These are phyloP conservation scores for Helleia helle DNA, from an alignment of 2,888 invertebrate genomes.

Conservation along the genomic window DNA sequence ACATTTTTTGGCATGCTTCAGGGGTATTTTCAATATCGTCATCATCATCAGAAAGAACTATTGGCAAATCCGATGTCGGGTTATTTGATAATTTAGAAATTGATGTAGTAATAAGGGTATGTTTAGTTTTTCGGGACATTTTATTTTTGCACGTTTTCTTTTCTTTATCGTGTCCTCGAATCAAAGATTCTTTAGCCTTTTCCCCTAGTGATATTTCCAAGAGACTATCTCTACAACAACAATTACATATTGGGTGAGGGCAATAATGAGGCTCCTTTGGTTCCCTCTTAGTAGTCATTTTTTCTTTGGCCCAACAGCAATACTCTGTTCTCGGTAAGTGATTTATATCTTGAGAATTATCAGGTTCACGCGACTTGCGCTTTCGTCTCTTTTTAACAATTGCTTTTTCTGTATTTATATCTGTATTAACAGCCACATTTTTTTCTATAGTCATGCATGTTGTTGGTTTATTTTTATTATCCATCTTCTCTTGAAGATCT, in stretches of 20 bases:
- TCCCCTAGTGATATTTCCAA: slow-evolving; percentile 6
- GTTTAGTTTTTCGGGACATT: slow-evolving; percentile 23
- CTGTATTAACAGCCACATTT: neutral
- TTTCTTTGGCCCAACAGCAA: slow-evolving; percentile 42
- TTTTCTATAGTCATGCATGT: neutral
- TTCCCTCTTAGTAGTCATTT: slow-evolving; percentile 7
- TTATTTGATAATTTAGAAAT: neutral
- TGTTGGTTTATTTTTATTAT: neutral
- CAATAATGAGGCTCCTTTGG: slow-evolving; percentile 22
- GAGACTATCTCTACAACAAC: slow-evolving; percentile 35
- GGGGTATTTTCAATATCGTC: neutral
- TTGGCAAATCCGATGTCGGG: neutral
- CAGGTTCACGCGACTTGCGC: neutral
- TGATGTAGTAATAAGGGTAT: neutral
- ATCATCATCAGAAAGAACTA: slow-evolving; percentile 5
- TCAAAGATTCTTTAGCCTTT: neutral
- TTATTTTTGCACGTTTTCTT: neutral
- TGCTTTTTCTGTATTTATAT: neutral
- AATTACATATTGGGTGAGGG: slow-evolving; percentile 23
- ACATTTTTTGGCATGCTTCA: neutral
- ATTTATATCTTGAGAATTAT: neutral
- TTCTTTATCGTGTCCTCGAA: neutral
- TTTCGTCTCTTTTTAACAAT: slow-evolving; percentile 12
- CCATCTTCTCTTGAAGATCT: neutral
- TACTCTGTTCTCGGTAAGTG: slow-evolving; percentile 15